Conservation (phyloP, 2,113 vertebrate species). For the Talpa occidentalis region DNA sequence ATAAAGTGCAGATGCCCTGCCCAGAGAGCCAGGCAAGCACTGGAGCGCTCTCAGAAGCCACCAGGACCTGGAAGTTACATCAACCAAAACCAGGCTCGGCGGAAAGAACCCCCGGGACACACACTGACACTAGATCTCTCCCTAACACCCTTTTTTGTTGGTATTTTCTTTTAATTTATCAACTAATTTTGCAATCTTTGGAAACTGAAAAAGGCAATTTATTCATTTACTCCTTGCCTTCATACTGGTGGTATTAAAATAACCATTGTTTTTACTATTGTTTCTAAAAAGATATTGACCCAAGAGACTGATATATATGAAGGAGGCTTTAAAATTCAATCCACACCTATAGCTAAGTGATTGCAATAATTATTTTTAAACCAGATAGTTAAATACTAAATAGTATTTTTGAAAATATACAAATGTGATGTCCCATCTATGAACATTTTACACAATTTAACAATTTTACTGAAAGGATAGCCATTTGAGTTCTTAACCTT, state of each 20-base stretch:
- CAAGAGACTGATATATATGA: not conserved
- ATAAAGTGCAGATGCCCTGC: not conserved
- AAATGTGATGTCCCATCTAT: not conserved
- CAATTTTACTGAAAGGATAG: not conserved
- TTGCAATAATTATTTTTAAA: constrained; percentile 21
- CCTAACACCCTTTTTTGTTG: not conserved
- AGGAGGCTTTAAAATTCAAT: constrained; percentile 12
- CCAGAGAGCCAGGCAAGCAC: not conserved
- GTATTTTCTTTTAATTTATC: not conserved
- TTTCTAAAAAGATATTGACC: not conserved
- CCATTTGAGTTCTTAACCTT: constrained; percentile 33
- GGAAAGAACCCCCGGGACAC: not conserved
- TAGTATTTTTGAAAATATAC: not conserved
- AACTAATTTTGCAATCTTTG: not conserved
- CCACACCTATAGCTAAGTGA: not conserved
- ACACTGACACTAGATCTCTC: fast-evolving
- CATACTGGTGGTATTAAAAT: not conserved
- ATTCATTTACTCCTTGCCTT: not conserved
- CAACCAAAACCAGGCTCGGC: fast-evolving
- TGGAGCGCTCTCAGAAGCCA: not conserved
- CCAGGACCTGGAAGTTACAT: not conserved
- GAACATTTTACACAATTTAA: constrained; percentile 33
- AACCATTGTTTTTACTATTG: not conserved
- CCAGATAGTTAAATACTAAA: not conserved
- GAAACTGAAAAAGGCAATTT: not conserved